Percentiles rank a stretch among this genome's conserved stretches.
Evolutionary conservation across 53 echinoderm and acorn worm genomes (phyloP).

Genomic region (Apostichopus leukothele): DNA sequence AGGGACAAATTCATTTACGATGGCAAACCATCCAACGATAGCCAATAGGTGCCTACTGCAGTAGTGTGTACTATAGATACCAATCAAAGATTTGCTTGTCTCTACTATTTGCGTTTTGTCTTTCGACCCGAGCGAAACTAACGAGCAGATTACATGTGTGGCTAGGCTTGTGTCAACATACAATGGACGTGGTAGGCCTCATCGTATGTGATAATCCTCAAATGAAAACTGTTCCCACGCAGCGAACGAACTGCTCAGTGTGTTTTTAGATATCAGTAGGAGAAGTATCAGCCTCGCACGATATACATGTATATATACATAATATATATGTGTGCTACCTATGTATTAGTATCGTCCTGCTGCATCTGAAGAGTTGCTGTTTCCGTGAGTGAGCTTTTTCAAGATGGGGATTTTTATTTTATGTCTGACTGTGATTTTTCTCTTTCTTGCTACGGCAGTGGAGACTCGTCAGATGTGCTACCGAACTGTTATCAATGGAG

Average conservation of each 20-base stretch:
- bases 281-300: too few relatives aligned
- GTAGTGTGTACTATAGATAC: too few relatives aligned
- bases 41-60: background rate
- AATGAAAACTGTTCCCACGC: too few relatives aligned
- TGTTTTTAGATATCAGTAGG: too few relatives aligned
- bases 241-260: too few relatives aligned
- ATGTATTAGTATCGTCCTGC: too few relatives aligned
- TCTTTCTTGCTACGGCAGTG: constrained; percentile 52
- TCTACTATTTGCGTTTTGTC: constrained; percentile 6
- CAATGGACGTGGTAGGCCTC: background rate
- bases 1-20: background rate
- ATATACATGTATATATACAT: too few relatives aligned
- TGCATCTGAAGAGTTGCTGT: too few relatives aligned
- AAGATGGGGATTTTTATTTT: too few relatives aligned
- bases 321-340: too few relatives aligned
- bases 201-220: background rate
- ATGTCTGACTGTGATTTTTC: background rate
- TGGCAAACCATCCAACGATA: background rate
- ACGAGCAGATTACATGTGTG: background rate
- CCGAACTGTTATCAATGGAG: constrained; percentile 66
- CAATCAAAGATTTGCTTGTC: too few relatives aligned
- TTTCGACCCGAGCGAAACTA: background rate
- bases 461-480: constrained; percentile 78
- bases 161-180: background rate
- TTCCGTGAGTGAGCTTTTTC: too few relatives aligned